Evolutionary conservation across 2,113 vertebrate species (phyloP).

Genomic region (Ictidomys tridecemlineatus): DNA sequence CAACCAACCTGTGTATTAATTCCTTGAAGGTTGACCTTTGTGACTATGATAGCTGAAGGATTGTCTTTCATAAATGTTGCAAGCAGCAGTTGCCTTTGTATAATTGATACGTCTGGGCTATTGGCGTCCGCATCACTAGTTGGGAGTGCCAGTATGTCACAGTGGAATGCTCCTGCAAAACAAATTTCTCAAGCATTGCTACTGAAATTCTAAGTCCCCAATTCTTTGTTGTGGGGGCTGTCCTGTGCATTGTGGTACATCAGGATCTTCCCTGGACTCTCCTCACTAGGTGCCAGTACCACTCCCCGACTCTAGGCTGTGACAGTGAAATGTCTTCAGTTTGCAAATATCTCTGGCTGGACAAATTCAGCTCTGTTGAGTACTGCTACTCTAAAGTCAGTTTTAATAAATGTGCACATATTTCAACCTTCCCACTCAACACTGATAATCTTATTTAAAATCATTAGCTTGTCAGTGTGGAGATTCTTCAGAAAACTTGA

Average conservation of each 20-base stretch:
- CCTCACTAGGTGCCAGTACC: not conserved
- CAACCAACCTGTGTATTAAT: not conserved
- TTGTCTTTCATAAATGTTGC: not conserved
- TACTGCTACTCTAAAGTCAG: not conserved
- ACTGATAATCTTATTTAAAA: not conserved
- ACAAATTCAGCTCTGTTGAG: rapidly evolving
- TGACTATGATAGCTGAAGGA: not conserved
- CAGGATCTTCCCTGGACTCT: not conserved
- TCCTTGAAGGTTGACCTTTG: not conserved
- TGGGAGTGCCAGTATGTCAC: not conserved
- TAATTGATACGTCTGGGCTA: not conserved
- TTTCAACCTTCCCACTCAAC: rapidly evolving
- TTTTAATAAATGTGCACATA: not conserved
- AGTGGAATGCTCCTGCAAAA: not conserved
- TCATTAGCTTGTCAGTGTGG: not conserved
- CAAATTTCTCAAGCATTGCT: not conserved
- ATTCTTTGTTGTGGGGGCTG: not conserved
- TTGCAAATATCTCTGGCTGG: not conserved
- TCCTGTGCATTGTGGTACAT: not conserved
- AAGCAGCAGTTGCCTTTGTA: not conserved
- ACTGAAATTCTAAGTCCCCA: not conserved
- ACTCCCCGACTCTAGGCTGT: not conserved
- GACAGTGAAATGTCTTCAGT: not conserved
- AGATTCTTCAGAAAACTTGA: too few relatives aligned
- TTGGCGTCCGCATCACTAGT: not conserved